Evolutionary conservation across 30 jellyfish, hydroid and myxozoan genomes (phyloP), one percentile per base, ranked within the genome.

Genomic region (Nemopilema nomurai): DNA sequence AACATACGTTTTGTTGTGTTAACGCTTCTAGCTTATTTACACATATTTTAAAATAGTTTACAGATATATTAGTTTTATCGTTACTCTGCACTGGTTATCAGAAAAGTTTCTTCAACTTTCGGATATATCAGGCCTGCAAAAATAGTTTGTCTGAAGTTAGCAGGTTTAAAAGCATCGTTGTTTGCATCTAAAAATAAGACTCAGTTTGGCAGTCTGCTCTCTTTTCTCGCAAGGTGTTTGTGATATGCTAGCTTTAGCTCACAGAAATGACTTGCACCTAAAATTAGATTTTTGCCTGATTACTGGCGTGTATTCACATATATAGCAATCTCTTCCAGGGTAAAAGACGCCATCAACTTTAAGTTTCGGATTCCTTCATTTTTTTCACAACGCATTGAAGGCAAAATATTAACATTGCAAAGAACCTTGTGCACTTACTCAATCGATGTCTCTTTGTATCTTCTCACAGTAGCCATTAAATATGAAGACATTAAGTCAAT

Each of bases 381-480:
- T 41, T 41, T 41, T 41, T 63, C 72, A 63, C 6, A 63, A 3
- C 29, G 6, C 27, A n/a, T 3, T 3, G 18, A 63, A 63, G 29
- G 7, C 29, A 21, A 70, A 1, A 16, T 17, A 29, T 8, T 70
- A 24, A 29, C 28, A 8, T 7, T 51, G 18, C 28, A 6, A 29
- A 13, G 63, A 8, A 29, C 62, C 6, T 19, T 6, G 28, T 23
- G 9, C 18, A 76, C 86, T 76, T 22, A 77, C 87, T 53, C 76
- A 77, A 52, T 49, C 62, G 69, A 28, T 16, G 21, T 63, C 0
- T 26, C 20, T 24, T 18, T 62, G 22, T 31, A 19, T 49, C 68
- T 77, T 21, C 28, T 64, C 67, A 77, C 49, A 63, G 65, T 69
- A 24, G 76, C 87, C 87, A 77, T 77, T 57, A 76, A 51, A 51